Base-by-base conservation (phyloP, 1,140 invertebrate species). In the Aleiodes sp. region DNA sequence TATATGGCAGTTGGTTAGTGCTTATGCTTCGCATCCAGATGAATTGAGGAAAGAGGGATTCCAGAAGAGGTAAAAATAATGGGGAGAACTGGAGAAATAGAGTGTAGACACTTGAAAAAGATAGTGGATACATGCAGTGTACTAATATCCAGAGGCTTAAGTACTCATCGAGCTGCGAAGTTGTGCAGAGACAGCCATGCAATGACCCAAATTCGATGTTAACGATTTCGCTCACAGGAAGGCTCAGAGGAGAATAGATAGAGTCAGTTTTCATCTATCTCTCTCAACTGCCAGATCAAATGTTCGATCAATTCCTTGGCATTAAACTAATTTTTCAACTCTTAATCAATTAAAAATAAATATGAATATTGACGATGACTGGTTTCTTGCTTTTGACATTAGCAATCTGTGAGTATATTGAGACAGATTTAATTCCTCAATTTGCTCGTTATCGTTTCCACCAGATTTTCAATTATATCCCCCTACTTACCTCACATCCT, bases 121-220 rank as follows among this genome's bases (percentile, higher is more conserved):
- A 52, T 52, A 10, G 46, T 24, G 46, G 46, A 52, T 52, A 52
- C 46, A 78, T 74, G 69, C 71, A 67, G 67, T n/a, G 72, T 75
- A 75, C 75, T 78, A 78, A 80, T 80, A 80, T 80, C 70, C 73
- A 69, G 72, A 66, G 65, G 76, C 74, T 80, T 78, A 78, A 75
- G 68, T 71, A 52, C 71, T 77, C 78, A 74, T 74, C 75, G 72
- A 76, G 57, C 70, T 41, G 69, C 39, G 71, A n/a, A 46, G 41
- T 65, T 46, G 43, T 65, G 71, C 70, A 71, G 71, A 64, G 74
- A 77, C 71, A 72, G 76, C 73, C 75, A 75, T 74, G 67, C 73
- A 63, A 72, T 76, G 79, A 81, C 78, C 78, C 62, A 74, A 80
- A 82, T 81, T 75, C 73, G 60, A 75, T 69, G 72, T 75, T 75